A percentile compares a stretch with the other conserved stretches of the same genome.
phyloP scores from a whole-genome alignment of 30 jellyfish, hydroid and myxozoan species.

The Aurelia coerulea region DNA sequence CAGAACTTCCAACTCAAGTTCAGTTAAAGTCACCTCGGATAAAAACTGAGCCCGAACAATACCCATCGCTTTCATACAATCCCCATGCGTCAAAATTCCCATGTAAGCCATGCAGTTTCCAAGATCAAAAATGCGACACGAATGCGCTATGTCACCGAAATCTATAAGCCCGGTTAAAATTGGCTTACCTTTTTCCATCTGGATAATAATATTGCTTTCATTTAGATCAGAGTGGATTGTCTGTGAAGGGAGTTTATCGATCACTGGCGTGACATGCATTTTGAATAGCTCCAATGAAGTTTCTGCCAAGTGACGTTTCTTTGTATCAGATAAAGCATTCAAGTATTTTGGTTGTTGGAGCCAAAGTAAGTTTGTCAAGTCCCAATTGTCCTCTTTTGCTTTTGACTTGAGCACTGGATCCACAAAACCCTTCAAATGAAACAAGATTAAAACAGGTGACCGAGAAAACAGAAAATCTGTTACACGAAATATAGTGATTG shows the following conservation, averaged over 20 bases:
- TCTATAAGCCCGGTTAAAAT: constrained; percentile 41
- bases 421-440: constrained; percentile 24
- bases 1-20: not conserved
- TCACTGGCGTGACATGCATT: constrained; percentile 13
- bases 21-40: not conserved
- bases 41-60: constrained; percentile 19
- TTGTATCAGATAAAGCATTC: constrained; percentile 14
- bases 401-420: constrained; percentile 29
- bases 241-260: constrained; percentile 45
- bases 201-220: constrained; percentile 11
- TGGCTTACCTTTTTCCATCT: not conserved
- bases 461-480: too few species aligned
- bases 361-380: constrained; percentile 25
- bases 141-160: constrained; percentile 40
- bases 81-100: constrained; percentile 5
- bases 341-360: constrained; percentile 46
- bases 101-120: constrained; percentile 56
- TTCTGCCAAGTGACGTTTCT: not conserved
- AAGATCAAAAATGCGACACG: constrained; percentile 40
- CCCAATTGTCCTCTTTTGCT: constrained; percentile 41
- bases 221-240: constrained; percentile 43
- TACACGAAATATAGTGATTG: too few species aligned
- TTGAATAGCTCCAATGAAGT: constrained; percentile 23
- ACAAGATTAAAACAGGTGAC: not conserved
- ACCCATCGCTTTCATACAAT: constrained; percentile 15